Conservation (phyloP, 1,140 invertebrate species). For the Nasonia longicornis region DNA sequence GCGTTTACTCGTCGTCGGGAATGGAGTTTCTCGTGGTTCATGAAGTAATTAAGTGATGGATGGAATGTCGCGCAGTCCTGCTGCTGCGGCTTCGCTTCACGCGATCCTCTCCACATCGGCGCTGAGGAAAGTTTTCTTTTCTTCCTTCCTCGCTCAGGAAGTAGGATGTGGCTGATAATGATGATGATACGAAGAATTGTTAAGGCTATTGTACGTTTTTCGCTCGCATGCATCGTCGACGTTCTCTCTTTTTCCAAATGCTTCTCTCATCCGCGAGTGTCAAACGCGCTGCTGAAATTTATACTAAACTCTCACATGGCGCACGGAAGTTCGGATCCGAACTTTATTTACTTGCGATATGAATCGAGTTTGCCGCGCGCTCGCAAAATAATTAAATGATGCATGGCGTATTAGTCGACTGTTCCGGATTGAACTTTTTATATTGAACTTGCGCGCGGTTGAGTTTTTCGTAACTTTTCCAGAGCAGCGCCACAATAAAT, state of each 20-base stretch:
- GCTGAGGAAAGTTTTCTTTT: too few relatives aligned
- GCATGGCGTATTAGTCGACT: background rate
- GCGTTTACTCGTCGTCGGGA: slow-evolving; percentile 23
- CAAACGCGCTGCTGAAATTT: background rate
- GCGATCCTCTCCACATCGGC: background rate
- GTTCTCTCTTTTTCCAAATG: too few relatives aligned
- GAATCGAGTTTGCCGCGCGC: background rate
- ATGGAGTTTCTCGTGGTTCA: slow-evolving; percentile 5
- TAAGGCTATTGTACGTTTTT: background rate
- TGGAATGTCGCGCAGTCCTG: background rate
- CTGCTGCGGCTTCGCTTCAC: background rate
- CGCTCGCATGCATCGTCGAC: too few relatives aligned
- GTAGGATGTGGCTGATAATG: too few relatives aligned
- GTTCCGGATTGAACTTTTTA: background rate
- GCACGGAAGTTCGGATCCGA: background rate
- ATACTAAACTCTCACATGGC: background rate
- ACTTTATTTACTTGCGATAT: slow-evolving; percentile 12
- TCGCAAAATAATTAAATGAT: slow-evolving; percentile 7
- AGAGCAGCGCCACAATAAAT: background rate
- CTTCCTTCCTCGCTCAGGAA: too few relatives aligned
- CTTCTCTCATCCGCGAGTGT: too few relatives aligned
- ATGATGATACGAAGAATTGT: too few relatives aligned
- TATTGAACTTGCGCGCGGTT: background rate
- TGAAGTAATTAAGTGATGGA: slow-evolving; percentile 41
- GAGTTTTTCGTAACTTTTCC: background rate